Evolutionary conservation across 2,113 vertebrate genomes (phyloP).

Genomic region (Condylura cristata): DNA sequence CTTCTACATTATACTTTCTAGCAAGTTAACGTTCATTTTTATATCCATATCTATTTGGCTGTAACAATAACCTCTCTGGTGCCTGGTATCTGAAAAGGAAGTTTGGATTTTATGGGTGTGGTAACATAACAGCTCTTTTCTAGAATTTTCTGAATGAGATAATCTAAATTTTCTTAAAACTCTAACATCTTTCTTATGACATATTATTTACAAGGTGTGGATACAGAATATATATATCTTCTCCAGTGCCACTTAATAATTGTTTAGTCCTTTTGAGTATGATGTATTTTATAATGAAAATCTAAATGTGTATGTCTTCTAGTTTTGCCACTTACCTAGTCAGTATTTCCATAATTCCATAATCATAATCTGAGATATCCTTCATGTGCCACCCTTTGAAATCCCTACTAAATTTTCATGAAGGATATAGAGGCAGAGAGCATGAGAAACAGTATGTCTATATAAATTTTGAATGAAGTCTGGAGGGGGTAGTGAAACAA

Average conservation of each 20-base stretch:
- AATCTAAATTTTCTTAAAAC: neutral
- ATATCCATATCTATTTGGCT: neutral
- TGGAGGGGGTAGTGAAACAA: neutral
- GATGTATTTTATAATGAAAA: neutral
- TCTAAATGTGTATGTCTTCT: neutral
- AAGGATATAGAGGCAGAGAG: constrained; percentile 8
- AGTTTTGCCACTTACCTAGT: neutral
- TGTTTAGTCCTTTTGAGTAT: constrained; percentile 14
- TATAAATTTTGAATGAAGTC: constrained; percentile 25
- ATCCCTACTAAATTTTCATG: constrained; percentile 53
- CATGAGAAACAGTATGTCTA: neutral
- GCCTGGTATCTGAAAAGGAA: neutral
- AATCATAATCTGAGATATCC: neutral
- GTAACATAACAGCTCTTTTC: neutral
- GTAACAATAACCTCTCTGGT: neutral
- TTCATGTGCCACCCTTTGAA: neutral
- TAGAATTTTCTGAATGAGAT: constrained; percentile 26
- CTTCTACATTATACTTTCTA: neutral
- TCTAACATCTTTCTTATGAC: neutral
- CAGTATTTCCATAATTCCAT: neutral
- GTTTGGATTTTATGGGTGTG: neutral
- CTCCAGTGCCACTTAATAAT: neutral
- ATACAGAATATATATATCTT: neutral
- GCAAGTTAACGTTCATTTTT: constrained; percentile 35
- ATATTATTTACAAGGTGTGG: neutral